These are phyloP conservation scores for Chrosomus eos DNA, from an alignment of 2,797 vertebrate species.

Conservation along the genomic window DNA sequence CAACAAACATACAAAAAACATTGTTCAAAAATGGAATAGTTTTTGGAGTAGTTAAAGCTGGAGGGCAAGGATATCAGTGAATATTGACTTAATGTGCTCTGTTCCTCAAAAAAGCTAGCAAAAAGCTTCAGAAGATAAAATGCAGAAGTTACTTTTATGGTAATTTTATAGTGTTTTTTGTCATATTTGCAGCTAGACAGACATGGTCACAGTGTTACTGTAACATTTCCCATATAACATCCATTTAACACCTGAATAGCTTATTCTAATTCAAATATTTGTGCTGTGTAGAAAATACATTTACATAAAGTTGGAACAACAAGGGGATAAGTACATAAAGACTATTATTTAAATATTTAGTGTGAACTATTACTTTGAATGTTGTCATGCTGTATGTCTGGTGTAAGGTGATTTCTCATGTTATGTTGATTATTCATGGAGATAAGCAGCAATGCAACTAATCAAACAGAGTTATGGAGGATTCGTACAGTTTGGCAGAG, in stretches of 20 bases:
- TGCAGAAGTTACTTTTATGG: neutral
- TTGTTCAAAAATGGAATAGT: neutral
- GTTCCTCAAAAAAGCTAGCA: neutral
- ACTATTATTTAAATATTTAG: neutral
- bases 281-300: neutral
- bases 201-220: neutral
- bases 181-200: neutral
- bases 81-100: neutral
- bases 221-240: neutral
- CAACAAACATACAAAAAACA: neutral
- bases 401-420: neutral
- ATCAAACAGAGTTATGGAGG: constrained; percentile 22
- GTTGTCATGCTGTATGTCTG: neutral
- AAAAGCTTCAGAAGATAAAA: neutral
- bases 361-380: neutral
- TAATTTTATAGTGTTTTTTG: neutral
- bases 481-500: constrained; percentile 29
- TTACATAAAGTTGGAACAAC: neutral
- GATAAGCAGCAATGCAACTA: constrained; percentile 12
- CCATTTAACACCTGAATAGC: neutral
- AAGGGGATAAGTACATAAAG: neutral
- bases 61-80: neutral
- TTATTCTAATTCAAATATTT: neutral
- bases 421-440: constrained; percentile 12
- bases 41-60: neutral